A percentile compares a stretch with the other conserved stretches of the same genome.
Evolutionary conservation across 2,113 vertebrate genomes (phyloP).

Genomic region (Eleginops maclovinus): DNA sequence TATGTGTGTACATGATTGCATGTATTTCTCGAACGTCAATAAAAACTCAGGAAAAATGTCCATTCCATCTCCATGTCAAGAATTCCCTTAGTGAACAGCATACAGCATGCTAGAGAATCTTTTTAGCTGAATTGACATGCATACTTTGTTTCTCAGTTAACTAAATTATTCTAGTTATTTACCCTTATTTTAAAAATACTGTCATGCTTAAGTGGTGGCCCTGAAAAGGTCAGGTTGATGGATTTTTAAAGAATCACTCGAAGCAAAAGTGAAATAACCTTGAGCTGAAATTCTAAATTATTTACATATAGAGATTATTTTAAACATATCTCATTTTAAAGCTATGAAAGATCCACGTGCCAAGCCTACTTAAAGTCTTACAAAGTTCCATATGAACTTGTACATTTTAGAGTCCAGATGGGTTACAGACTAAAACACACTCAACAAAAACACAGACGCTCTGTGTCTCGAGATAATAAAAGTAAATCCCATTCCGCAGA

Average conservation of each 20-base stretch:
- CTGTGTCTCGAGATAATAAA: slow-evolving; percentile 1
- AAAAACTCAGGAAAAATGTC: slow-evolving; percentile 30
- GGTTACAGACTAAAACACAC: slow-evolving; percentile 24
- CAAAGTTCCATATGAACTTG: slow-evolving; percentile 3
- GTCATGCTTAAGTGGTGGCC: background rate
- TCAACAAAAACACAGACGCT: slow-evolving; percentile 19
- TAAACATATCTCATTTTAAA: background rate
- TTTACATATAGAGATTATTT: background rate
- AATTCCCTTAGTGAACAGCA: slow-evolving; percentile 17
- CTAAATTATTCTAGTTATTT: slow-evolving; percentile 24
- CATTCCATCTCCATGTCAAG: slow-evolving; percentile 19
- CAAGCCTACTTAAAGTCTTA: background rate
- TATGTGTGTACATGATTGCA: slow-evolving; percentile 6
- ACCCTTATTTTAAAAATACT: background rate
- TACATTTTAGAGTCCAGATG: slow-evolving; percentile 21
- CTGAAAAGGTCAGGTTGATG: background rate
- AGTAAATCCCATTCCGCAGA: background rate
- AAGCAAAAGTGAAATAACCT: slow-evolving; percentile 33
- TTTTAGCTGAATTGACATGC: slow-evolving; percentile 23
- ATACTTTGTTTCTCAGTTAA: slow-evolving; percentile 17
- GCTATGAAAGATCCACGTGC: background rate
- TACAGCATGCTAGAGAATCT: slow-evolving; percentile 15
- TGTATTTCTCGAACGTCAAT: slow-evolving; percentile 43
- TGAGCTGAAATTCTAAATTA: background rate
- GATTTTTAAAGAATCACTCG: background rate